Conservation (phyloP, 2,888 invertebrate species). For the Ophion obscuratus region DNA sequence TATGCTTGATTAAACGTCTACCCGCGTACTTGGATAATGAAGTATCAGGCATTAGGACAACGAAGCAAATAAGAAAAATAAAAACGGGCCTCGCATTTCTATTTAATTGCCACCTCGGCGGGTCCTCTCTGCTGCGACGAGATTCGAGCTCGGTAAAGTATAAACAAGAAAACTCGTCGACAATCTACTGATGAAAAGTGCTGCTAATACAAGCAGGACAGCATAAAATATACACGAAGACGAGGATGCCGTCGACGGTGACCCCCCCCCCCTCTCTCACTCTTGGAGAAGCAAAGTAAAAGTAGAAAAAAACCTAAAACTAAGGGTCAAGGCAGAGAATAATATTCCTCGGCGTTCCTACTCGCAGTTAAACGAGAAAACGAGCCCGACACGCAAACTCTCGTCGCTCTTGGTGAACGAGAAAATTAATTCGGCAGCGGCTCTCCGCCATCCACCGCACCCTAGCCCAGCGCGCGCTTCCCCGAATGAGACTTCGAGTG, state of each 20-base stretch:
- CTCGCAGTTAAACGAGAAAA: slow-evolving; percentile 60
- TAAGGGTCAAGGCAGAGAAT: slow-evolving; percentile 58
- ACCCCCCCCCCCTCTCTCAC: not conserved
- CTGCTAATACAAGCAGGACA: slow-evolving; percentile 26
- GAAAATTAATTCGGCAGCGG: slow-evolving; percentile 70
- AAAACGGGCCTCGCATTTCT: slow-evolving; percentile 53
- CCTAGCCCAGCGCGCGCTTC: not conserved
- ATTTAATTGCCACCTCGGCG: slow-evolving; percentile 46
- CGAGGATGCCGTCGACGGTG: slow-evolving; percentile 13
- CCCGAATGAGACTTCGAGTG: slow-evolving; percentile 40
- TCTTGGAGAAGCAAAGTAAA: not conserved
- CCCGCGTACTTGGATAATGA: slow-evolving; percentile 15
- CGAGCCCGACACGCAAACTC: slow-evolving; percentile 63
- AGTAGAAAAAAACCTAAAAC: slow-evolving; percentile 18
- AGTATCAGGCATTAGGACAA: slow-evolving; percentile 17
- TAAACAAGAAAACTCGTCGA: slow-evolving; percentile 61
- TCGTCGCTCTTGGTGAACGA: slow-evolving; percentile 57
- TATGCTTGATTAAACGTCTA: slow-evolving; percentile 31
- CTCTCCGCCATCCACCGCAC: not conserved
- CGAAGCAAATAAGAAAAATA: slow-evolving; percentile 3
- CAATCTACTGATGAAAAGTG: slow-evolving; percentile 38
- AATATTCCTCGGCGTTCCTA: slow-evolving; percentile 37
- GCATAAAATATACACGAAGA: slow-evolving; percentile 9
- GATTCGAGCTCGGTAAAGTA: slow-evolving; percentile 44
- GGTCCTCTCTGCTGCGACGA: slow-evolving; percentile 11